Conservation (phyloP, 1,140 invertebrate species). For the Pseudoatta argentina region DNA sequence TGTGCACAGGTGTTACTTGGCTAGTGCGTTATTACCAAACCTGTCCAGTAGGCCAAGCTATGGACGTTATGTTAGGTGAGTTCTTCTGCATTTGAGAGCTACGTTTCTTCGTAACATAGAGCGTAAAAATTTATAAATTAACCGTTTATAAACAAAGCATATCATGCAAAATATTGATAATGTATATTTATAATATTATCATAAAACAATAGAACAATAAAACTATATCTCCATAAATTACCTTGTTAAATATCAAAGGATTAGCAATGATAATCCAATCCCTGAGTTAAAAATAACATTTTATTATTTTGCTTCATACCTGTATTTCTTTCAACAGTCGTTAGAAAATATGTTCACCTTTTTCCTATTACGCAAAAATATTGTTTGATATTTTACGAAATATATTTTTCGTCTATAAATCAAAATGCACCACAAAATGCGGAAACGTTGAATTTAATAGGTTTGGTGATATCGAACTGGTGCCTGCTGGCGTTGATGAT, state of each 20-base stretch:
- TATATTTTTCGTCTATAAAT: not conserved
- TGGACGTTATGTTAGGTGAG: constrained; percentile 93
- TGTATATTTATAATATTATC: not conserved
- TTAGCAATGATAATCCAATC: too few species aligned
- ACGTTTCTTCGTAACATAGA: not conserved
- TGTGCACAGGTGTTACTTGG: constrained; percentile 92
- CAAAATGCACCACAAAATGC: not conserved
- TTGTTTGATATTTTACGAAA: not conserved
- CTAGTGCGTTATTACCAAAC: constrained; percentile 90
- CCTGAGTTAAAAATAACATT: too few species aligned
- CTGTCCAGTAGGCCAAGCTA: constrained; percentile 90
- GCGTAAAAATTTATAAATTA: not conserved
- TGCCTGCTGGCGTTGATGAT: constrained; percentile 91
- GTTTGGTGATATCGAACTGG: constrained; percentile 94
- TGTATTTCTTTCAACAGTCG: not conserved
- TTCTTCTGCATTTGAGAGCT: constrained; percentile 62
- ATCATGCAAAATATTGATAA: not conserved
- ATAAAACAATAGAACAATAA: not conserved
- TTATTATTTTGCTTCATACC: too few species aligned
- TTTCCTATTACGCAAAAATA: not conserved
- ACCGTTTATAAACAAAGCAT: too few species aligned
- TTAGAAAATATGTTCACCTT: not conserved
- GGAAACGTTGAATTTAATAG: constrained; percentile 84
- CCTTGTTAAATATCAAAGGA: too few species aligned
- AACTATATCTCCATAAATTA: not conserved